These are phyloP conservation scores for Spinus olivaceus DNA, from an alignment of 2,797 vertebrate genomes.

Conservation along the genomic window DNA sequence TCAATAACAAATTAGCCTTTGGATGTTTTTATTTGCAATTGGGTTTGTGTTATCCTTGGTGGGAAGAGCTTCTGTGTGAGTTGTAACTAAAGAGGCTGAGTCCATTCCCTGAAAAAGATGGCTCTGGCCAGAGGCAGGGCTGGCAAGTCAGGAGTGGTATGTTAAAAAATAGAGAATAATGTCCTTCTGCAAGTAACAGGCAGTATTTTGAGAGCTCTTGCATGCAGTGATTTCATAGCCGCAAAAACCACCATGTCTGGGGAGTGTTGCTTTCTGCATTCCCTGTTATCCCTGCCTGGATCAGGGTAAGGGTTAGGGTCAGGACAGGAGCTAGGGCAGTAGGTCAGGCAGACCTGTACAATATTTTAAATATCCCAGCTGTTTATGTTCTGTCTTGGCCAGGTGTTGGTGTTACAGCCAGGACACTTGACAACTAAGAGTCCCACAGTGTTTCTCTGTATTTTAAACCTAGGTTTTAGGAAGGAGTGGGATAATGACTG, in stretches of 20 bases:
- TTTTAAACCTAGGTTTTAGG: neutral
- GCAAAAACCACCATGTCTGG: rapidly evolving
- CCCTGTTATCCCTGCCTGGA: neutral
- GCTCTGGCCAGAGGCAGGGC: neutral
- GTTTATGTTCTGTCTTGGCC: neutral
- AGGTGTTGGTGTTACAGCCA: neutral
- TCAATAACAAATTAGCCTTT: neutral
- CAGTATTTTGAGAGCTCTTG: neutral
- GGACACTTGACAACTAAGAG: neutral
- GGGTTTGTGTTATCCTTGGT: neutral
- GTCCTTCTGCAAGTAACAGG: neutral
- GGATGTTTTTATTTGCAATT: neutral
- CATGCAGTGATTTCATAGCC: neutral
- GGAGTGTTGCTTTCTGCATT: neutral
- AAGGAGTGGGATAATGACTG: neutral
- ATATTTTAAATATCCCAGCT: neutral
- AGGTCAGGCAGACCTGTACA: neutral
- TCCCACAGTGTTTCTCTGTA: rapidly evolving
- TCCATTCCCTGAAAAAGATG: neutral
- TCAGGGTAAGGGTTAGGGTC: neutral
- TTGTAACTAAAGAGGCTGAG: neutral
- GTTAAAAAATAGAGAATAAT: neutral
- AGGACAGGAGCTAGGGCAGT: neutral
- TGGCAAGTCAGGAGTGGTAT: neutral
- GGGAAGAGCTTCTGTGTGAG: neutral